phyloP scores from a whole-genome alignment of 1,140 invertebrate species.

The Zaprionus taronus region DNA sequence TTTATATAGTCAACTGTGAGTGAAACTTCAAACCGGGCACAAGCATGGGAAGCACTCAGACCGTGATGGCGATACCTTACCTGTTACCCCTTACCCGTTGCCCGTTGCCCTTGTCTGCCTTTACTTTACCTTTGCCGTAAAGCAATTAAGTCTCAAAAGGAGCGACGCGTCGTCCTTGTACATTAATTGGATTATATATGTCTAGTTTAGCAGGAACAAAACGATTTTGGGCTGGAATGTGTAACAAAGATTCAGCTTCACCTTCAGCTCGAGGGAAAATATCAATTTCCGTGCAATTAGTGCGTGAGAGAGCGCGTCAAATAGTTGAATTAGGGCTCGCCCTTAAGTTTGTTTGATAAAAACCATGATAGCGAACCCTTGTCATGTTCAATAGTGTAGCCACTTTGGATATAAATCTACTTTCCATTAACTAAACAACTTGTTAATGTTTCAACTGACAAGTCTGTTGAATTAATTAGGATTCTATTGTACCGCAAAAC shows the following conservation, averaged over 20 bases:
- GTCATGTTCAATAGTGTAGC: conserved; percentile 12
- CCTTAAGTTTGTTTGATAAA: not conserved
- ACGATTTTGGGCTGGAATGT: conserved; percentile 39
- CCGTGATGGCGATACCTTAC: conserved; percentile 30
- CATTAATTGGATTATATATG: conserved; percentile 81
- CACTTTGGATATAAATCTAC: conserved; percentile 9
- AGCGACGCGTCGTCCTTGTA: conserved; percentile 62
- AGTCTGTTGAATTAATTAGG: conserved; percentile 45
- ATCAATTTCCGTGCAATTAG: conserved; percentile 36
- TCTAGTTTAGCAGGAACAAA: conserved; percentile 69
- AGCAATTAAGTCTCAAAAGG: conserved; percentile 73
- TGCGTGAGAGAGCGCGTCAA: not conserved
- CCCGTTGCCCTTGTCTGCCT: not conserved
- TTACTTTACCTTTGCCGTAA: conserved; percentile 49
- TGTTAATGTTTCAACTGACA: conserved; percentile 39
- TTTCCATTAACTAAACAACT: conserved; percentile 15
- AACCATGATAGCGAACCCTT: conserved; percentile 3
- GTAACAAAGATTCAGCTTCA: conserved; percentile 23
- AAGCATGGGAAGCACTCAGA: conserved; percentile 10
- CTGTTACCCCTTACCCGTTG: conserved; percentile 11
- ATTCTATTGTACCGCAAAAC: not conserved
- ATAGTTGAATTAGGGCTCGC: not conserved
- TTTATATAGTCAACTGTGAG: conserved; percentile 43
- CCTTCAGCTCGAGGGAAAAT: conserved; percentile 12
- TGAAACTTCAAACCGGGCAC: conserved; percentile 66